Conservation (phyloP, 2,888 invertebrate species). For the Acleris holmiana region DNA sequence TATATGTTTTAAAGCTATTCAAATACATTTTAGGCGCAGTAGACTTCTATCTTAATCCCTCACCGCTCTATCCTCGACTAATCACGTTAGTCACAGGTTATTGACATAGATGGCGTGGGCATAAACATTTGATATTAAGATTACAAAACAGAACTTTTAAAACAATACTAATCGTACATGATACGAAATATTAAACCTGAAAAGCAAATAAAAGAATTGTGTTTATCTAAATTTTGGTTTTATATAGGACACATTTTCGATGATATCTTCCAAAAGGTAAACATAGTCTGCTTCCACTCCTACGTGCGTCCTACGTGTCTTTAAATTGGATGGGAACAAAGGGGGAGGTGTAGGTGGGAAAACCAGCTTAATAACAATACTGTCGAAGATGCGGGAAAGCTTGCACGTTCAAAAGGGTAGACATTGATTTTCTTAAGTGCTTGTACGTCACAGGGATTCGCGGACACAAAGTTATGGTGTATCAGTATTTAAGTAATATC, state of each 20-base stretch:
- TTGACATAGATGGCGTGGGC: slow-evolving; percentile 6
- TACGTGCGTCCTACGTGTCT: neutral
- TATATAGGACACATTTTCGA: too few relatives aligned
- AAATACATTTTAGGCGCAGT: neutral
- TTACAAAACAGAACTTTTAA: too few relatives aligned
- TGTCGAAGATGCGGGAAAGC: neutral
- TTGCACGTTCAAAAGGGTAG: slow-evolving; percentile 4
- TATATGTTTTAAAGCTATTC: neutral
- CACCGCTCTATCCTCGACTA: neutral
- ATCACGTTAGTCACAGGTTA: neutral
- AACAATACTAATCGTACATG: neutral
- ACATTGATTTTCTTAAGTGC: slow-evolving; percentile 1
- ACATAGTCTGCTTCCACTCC: too few relatives aligned
- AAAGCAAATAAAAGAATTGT: neutral
- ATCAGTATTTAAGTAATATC: too few relatives aligned
- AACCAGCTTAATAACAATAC: neutral
- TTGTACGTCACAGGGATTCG: too few relatives aligned
- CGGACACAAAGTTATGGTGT: too few relatives aligned
- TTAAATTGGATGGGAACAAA: neutral
- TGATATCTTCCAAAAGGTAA: too few relatives aligned
- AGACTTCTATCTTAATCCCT: neutral
- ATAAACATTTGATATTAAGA: neutral
- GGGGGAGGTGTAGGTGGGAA: neutral
- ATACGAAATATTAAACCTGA: neutral
- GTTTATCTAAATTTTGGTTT: too few relatives aligned